Base-by-base conservation (phyloP, 2,888 invertebrate genomes). In the Orgyia antiqua region DNA sequence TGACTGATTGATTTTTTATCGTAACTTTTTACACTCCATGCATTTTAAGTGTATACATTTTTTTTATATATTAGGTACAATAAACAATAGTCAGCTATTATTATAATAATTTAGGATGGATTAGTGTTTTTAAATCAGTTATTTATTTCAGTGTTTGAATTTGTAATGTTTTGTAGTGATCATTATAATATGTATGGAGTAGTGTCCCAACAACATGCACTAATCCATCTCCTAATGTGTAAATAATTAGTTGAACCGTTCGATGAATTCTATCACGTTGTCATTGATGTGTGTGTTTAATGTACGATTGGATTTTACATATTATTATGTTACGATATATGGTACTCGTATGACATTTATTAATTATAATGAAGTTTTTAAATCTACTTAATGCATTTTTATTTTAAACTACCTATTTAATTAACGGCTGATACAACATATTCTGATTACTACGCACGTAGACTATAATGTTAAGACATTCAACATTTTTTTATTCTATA, bases 1-100 rank as follows among this genome's bases (percentile, higher is more conserved):
- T 73, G 83, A 82, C 83, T 82, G 83, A 82, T 74, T 73, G 72
- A 67, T 77, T 36, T 36, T 25, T 24, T 36, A 36, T 21, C 25
- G 19, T 57, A 53, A 44, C 56, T 56, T 60, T 69, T 65, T 70
- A 69, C 64, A 68, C 59, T 60, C 56, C 58, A 56, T 68, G 71
- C 76, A 75, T 73, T 74, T 70, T 53, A 61, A 58, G 62, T 68
- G 66, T 67, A 71, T 70, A 68, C 68, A 67, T 24, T 13, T 24
- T 56, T 45, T 46, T 53, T 56, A 42, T 38, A 36, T 58, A 56
- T 54, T 65, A 68, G 62, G 63, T 69, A 69, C 68, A 72, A 68
- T 55, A 64, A 58, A 58, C 53, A 58, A 65, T 70, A 75, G 71
- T 75, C 75, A 71, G 42, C 37, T 46, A 58, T 45, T 56, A 15